These are phyloP conservation scores for Micromussa lordhowensis DNA, from an alignment of 92 coral and sea anemone species.

Conservation along the genomic window DNA sequence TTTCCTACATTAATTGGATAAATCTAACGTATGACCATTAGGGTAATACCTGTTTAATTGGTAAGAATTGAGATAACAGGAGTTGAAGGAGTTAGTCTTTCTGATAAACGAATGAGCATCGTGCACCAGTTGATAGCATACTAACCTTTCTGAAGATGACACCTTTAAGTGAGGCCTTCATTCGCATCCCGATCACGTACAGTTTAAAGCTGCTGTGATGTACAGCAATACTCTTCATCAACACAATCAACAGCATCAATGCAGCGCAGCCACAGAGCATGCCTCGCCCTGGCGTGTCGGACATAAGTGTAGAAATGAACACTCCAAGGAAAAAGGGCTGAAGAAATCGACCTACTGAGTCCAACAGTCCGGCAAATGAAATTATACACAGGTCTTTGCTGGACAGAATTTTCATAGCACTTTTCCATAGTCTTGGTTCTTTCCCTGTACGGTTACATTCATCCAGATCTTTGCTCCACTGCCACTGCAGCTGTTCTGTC, in stretches of 20 bases:
- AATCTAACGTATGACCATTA: too few species aligned
- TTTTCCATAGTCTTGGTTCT: conserved; percentile 37
- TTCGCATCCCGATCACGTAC: conserved; percentile 49
- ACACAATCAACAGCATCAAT: conserved; percentile 27
- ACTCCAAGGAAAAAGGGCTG: conserved; percentile 47
- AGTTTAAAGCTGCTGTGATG: conserved; percentile 51
- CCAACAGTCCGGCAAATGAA: conserved; percentile 34
- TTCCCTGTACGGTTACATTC: background rate
- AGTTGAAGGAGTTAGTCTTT: background rate
- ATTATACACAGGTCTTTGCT: conserved; percentile 34
- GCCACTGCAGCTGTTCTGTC: conserved; percentile 24
- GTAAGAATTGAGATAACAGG: background rate
- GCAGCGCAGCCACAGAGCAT: conserved; percentile 34
- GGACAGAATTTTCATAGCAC: conserved; percentile 32
- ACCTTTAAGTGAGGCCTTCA: conserved; percentile 51
- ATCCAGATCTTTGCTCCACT: conserved; percentile 30
- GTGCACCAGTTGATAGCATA: background rate
- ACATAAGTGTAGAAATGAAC: conserved; percentile 31
- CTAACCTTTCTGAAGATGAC: conserved; percentile 48
- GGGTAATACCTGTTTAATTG: background rate
- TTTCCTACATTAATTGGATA: background rate
- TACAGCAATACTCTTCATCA: conserved; percentile 47
- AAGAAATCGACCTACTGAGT: conserved; percentile 51
- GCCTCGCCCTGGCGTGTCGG: conserved; percentile 12
- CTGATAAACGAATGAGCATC: background rate